Percentiles rank a stretch among this genome's conserved stretches.
Conservation (phyloP, 53 echinoderm and acorn worm species). For the Paracentrotus lividus region DNA sequence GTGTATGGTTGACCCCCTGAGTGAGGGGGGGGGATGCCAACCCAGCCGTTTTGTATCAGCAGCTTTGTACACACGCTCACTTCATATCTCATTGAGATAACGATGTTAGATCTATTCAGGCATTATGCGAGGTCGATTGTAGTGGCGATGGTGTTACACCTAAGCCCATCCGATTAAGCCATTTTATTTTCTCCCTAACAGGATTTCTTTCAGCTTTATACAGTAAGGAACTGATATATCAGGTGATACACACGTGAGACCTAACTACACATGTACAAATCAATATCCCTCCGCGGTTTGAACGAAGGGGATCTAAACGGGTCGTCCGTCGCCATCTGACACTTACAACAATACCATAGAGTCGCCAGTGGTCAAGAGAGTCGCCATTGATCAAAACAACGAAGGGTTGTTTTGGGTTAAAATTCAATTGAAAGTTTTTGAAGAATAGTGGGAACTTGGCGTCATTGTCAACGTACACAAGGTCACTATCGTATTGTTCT, state of each 20-base stretch:
- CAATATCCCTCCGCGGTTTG: not conserved
- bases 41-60: not conserved
- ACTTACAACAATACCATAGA: not conserved
- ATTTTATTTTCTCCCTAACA: not conserved
- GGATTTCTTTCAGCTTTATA: not conserved
- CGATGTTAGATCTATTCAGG: not conserved
- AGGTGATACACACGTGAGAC: not conserved
- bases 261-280: not conserved
- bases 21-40: no score
- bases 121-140: not conserved
- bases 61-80: not conserved
- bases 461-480: no score
- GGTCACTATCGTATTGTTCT: no score
- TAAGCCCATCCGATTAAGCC: not conserved
- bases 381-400: not conserved
- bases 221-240: not conserved
- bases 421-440: no score
- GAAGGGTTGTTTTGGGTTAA: no score
- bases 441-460: no score
- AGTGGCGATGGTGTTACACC: not conserved
- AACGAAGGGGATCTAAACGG: not conserved
- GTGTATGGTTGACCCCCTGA: no score
- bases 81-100: slow-evolving; percentile 17
- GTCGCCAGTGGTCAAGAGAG: slow-evolving; percentile 18
- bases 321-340: not conserved